phyloP scores from a whole-genome alignment of 2,113 vertebrate genomes.

The Oreochromis niloticus region DNA sequence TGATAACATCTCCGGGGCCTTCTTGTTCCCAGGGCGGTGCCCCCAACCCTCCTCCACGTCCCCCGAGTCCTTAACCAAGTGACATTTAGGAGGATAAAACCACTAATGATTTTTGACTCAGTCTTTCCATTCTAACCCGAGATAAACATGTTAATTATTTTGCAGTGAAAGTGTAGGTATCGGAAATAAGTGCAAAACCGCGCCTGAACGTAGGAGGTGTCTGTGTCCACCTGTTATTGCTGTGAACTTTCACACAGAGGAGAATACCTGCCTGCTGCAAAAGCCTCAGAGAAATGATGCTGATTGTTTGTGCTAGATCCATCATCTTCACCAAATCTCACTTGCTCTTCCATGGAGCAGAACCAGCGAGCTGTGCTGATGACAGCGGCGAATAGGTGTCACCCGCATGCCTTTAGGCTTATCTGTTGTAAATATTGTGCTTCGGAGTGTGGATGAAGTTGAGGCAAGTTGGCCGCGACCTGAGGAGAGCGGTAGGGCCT shows the following conservation, averaged over 20 bases:
- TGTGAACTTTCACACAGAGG: background rate
- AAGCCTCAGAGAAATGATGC: background rate
- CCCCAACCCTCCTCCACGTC: background rate
- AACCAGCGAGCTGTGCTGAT: constrained; percentile 2
- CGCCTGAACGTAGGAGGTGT: background rate
- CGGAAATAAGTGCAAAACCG: background rate
- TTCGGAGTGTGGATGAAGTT: constrained; percentile 54
- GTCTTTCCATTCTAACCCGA: background rate
- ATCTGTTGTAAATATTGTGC: constrained; percentile 65
- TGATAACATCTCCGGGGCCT: background rate
- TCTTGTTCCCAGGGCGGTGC: background rate
- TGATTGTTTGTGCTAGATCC: constrained; percentile 12
- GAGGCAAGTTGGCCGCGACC: constrained; percentile 58
- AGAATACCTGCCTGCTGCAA: background rate
- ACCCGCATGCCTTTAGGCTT: constrained; percentile 37
- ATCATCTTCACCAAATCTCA: constrained; percentile 17
- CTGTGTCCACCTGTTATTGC: background rate
- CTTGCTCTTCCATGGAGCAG: constrained; percentile 15
- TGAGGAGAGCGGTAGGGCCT: constrained; percentile 44
- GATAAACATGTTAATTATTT: background rate
- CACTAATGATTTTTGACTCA: background rate
- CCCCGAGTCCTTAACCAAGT: background rate
- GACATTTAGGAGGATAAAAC: background rate
- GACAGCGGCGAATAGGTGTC: constrained; percentile 39
- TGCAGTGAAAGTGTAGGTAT: background rate